A percentile compares a stretch with the other conserved stretches of the same genome.
Evolutionary conservation across 1,140 invertebrate species (phyloP).

Genomic region (Aphelenchoides besseyi): DNA sequence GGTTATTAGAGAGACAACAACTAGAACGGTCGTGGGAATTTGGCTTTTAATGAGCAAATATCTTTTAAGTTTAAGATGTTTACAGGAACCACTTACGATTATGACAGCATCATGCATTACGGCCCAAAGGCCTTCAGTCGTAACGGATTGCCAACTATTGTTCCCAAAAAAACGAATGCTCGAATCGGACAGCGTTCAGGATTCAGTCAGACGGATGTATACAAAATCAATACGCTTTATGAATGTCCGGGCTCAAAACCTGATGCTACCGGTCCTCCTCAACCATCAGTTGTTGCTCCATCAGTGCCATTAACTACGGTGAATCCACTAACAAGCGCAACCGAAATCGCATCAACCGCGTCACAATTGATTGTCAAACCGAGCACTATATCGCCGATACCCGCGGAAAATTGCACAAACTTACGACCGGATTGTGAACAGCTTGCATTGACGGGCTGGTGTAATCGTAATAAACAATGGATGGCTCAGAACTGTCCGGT

Average conservation of each 20-base stretch:
- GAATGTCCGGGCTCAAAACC: constrained; percentile 51
- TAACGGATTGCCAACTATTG: constrained; percentile 64
- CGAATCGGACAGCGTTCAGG: constrained; percentile 65
- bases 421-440: constrained; percentile 51
- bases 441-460: constrained; percentile 50
- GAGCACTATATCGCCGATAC: not conserved
- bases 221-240: constrained; percentile 66
- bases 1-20: too few species aligned
- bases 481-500: constrained; percentile 57
- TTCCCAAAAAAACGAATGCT: constrained; percentile 52
- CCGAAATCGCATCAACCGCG: constrained; percentile 43
- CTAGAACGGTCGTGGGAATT: too few species aligned
- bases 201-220: constrained; percentile 64
- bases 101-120: not conserved
- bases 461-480: constrained; percentile 55
- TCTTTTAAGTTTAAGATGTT: too few species aligned
- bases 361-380: constrained; percentile 18
- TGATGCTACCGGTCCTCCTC: not conserved
- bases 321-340: constrained; percentile 19
- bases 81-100: not conserved
- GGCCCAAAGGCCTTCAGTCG: constrained; percentile 57
- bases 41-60: too few species aligned
- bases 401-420: constrained; percentile 42
- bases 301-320: constrained; percentile 11
- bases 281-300: constrained; percentile 19